phyloP scores from a whole-genome alignment of 2,888 invertebrate species.

The Cynaeus angustus region DNA sequence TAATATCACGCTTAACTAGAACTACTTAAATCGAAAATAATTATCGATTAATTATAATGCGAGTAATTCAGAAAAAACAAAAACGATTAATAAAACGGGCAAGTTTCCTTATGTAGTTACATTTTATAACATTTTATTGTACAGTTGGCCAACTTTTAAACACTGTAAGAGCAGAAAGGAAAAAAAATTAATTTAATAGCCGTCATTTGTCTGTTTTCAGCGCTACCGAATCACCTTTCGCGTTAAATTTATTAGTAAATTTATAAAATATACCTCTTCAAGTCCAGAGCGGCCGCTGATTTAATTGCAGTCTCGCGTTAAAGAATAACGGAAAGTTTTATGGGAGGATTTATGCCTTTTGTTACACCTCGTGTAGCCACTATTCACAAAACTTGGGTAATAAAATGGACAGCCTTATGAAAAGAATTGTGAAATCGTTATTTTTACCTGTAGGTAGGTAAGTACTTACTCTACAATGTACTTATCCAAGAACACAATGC shows the following conservation, averaged over 20 bases:
- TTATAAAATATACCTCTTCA: conserved; percentile 32
- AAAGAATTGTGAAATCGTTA: conserved; percentile 52
- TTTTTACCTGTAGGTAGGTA: conserved; percentile 49
- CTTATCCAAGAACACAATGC: conserved; percentile 19
- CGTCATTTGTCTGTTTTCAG: not conserved
- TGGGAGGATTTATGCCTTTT: conserved; percentile 47
- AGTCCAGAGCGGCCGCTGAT: conserved; percentile 25
- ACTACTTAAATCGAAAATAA: not conserved
- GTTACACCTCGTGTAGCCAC: conserved; percentile 40
- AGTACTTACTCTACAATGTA: conserved; percentile 38
- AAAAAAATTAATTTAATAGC: conserved; percentile 29
- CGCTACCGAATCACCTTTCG: conserved; percentile 11
- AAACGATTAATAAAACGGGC: not conserved
- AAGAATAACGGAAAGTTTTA: conserved; percentile 47
- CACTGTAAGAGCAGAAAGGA: not conserved
- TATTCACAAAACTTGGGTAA: conserved; percentile 49
- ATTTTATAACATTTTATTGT: too few species aligned
- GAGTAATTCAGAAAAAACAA: not conserved
- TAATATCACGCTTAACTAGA: not conserved
- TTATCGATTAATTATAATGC: not conserved
- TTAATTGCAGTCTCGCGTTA: conserved; percentile 39
- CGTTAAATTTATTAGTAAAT: conserved; percentile 33
- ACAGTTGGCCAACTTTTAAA: too few species aligned
- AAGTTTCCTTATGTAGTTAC: not conserved
- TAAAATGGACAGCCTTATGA: conserved; percentile 47